Base-by-base conservation (phyloP, 2,888 invertebrate genomes). In the Nomada fucata region DNA sequence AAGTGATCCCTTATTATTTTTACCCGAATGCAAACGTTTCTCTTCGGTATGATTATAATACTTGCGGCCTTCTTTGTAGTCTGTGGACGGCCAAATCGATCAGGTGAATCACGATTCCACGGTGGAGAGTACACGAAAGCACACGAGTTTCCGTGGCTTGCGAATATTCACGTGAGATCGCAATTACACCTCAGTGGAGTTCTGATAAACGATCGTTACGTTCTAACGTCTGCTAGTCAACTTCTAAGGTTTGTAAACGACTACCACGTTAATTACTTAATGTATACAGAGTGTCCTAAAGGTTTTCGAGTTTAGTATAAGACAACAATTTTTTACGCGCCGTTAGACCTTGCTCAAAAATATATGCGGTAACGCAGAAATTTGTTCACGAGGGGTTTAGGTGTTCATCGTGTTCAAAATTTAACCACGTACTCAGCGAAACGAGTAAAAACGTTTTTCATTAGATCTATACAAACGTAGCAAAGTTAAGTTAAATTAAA, bases 81-180 rank as follows among this genome's bases (percentile, higher is more conserved):
- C 85, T 95, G 95, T 87, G 95, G 95, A n/a, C 90, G 94, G 82
- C 92, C 95, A 13, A 95, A 95, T 90, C 91, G 94, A 36, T 57
- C 26, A 23, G 92, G 91, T 67, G 93, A 93, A 29, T 88, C 89
- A 2, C 92, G 94, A 13, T 89, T 95, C 2, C 83, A 95, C 15
- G 95, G 94, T 0, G 95, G 95, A 2, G 95, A 95, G 88, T 92
- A 91, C 70, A 92, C 94, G 23, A 91, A 93, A 55, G 93, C 94
- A 0, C 94, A 95, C 84, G 95, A 95, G 89, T 95, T 95, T 91
- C 95, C 95, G 0, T 95, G 95, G 95, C 92, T 95, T 36, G 94
- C 94, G 1, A 91, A 94, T 50, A 91, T 95, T 75, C 94, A 94
- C 80, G 91, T 94, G 26, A 93, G 93, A 70, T 94, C 94, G 2